Evolutionary conservation across 1,140 invertebrate species (phyloP).

Genomic region (Drosophila littoralis): DNA sequence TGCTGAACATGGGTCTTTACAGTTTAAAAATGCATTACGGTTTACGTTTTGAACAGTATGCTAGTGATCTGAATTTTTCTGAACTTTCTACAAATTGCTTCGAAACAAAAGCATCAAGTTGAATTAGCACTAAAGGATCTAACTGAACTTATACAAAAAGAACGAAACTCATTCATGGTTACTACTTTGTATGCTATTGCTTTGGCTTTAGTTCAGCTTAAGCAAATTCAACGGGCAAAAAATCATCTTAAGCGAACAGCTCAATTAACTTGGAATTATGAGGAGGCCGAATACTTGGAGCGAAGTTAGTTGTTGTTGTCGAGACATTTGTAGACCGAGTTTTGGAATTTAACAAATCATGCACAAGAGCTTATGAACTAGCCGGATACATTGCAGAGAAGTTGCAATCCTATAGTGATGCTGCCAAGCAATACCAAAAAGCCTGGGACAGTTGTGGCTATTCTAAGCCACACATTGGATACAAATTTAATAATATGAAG

Average conservation of each 20-base stretch:
- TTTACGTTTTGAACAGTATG: slow-evolving; percentile 94
- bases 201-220: slow-evolving; percentile 93
- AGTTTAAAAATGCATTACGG: slow-evolving; percentile 87
- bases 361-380: slow-evolving; percentile 95
- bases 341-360: slow-evolving; percentile 95
- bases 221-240: slow-evolving; percentile 94
- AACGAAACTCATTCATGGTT: slow-evolving; percentile 90
- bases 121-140: slow-evolving; percentile 94
- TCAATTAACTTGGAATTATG: slow-evolving; percentile 95
- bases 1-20: slow-evolving; percentile 87
- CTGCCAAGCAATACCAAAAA: slow-evolving; percentile 90
- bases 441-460: slow-evolving; percentile 94
- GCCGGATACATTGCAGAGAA: slow-evolving; percentile 94
- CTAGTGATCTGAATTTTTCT: slow-evolving; percentile 93
- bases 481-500: slow-evolving; percentile 96
- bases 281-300: slow-evolving; percentile 98
- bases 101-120: slow-evolving; percentile 93
- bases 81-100: slow-evolving; percentile 93
- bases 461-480: slow-evolving; percentile 93
- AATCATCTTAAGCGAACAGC: slow-evolving; percentile 96
- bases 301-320: slow-evolving; percentile 96
- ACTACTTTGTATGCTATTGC: slow-evolving; percentile 96
- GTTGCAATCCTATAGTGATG: slow-evolving; percentile 95
- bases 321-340: slow-evolving; percentile 92
- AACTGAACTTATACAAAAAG: slow-evolving; percentile 89